Evolutionary conservation across 2,113 vertebrate species (phyloP).

Genomic region (Sterna hirundo): DNA sequence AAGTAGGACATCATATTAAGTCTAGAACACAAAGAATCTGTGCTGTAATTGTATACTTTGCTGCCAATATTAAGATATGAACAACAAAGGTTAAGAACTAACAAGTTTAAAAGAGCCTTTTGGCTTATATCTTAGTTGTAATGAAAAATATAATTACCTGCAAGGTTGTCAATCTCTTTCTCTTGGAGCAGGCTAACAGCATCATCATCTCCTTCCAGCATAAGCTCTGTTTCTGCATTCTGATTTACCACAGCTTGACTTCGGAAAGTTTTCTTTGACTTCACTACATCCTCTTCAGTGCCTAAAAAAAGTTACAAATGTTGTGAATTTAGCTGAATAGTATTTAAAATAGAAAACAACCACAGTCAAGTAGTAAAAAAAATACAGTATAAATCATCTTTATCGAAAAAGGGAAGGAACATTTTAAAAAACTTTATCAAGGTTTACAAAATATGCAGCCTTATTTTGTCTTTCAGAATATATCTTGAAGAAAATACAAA

Average conservation of each 20-base stretch:
- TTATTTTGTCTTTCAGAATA: background rate
- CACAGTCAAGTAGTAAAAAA: background rate
- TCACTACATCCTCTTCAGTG: constrained; percentile 83
- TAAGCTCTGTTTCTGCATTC: constrained; percentile 87
- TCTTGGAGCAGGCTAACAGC: constrained; percentile 91
- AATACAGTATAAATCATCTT: background rate
- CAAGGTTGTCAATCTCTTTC: constrained; percentile 94
- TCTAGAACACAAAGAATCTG: background rate
- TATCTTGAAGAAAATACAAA: background rate
- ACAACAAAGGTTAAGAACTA: background rate
- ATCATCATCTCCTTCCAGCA: constrained; percentile 94
- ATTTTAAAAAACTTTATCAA: background rate
- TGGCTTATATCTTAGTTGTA: background rate
- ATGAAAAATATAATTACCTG: constrained; percentile 78
- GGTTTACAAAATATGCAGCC: background rate
- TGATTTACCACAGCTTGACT: constrained; percentile 85
- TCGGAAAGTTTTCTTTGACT: constrained; percentile 84
- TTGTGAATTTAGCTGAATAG: background rate
- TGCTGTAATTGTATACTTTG: background rate
- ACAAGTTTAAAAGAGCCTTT: background rate
- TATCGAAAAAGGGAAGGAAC: background rate
- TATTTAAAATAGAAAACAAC: background rate
- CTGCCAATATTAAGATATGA: background rate
- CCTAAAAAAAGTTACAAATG: constrained; percentile 69
- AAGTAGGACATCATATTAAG: background rate